These are phyloP conservation scores for Harlomillsia oculata DNA, from an alignment of 1,140 invertebrate species.

Conservation along the genomic window DNA sequence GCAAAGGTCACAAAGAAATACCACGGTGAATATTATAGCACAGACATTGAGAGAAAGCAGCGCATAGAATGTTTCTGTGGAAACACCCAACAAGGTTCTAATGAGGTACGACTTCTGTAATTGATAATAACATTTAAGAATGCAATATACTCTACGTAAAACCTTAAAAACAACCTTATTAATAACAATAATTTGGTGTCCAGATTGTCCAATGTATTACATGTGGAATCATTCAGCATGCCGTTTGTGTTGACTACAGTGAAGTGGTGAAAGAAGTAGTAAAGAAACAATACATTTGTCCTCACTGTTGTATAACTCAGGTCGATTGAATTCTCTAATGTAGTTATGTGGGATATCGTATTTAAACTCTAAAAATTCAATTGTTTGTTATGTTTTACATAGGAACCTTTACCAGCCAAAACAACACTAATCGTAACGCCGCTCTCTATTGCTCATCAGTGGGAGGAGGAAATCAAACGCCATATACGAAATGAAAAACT, in stretches of 20 bases:
- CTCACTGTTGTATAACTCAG: constrained; percentile 45
- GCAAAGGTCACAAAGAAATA: no score
- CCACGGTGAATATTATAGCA: no score
- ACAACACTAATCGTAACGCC: constrained; percentile 69
- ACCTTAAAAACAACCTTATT: neutral
- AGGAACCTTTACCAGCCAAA: constrained; percentile 45
- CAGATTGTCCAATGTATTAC: constrained; percentile 43
- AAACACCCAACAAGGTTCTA: neutral
- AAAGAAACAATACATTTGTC: constrained; percentile 47
- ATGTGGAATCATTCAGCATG: constrained; percentile 53
- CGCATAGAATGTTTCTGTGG: neutral
- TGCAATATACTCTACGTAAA: constrained; percentile 34
- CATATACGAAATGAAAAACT: constrained; percentile 50
- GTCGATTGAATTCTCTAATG: constrained; percentile 12
- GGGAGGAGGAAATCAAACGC: constrained; percentile 61
- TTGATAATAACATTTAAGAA: neutral
- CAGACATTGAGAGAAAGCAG: no score
- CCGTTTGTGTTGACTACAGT: constrained; percentile 51
- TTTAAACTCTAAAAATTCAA: neutral
- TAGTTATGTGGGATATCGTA: constrained; percentile 1
- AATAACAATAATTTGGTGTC: neutral
- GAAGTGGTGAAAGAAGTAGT: constrained; percentile 40
- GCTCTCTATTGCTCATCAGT: constrained; percentile 56
- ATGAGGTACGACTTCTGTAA: neutral
- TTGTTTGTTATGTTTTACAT: constrained; percentile 7